Conservation (phyloP, 2,797 vertebrate species). For the Rhinella marina region DNA sequence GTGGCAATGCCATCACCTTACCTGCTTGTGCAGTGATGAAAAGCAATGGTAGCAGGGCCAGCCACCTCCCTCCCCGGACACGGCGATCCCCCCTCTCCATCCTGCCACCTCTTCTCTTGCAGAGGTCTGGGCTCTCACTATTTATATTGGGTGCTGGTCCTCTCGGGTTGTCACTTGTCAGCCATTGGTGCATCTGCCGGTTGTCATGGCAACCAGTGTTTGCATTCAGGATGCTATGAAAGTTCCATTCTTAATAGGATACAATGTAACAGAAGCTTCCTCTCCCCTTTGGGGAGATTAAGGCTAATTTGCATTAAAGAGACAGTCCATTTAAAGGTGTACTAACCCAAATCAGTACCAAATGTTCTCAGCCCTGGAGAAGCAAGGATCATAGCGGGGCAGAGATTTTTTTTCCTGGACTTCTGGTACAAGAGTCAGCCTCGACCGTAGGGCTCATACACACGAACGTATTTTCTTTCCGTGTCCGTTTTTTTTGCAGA, state of each 20-base stretch:
- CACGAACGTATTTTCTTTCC: too few species aligned
- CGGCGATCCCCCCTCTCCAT: conserved; percentile 17
- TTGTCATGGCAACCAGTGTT: conserved; percentile 44
- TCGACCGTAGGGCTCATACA: not conserved
- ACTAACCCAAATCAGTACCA: not conserved
- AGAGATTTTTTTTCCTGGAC: not conserved
- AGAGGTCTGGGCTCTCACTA: not conserved
- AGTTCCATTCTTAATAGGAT: conserved; percentile 23
- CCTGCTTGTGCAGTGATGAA: conserved; percentile 36
- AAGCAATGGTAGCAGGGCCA: not conserved
- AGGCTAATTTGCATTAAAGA: conserved; percentile 19
- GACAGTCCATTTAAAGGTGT: not conserved
- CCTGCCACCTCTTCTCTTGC: not conserved
- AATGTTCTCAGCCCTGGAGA: not conserved
- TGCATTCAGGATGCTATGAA: conserved; percentile 5
- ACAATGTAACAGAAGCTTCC: not conserved
- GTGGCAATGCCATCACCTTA: not conserved
- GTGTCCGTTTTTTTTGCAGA: too few species aligned
- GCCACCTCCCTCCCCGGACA: not conserved
- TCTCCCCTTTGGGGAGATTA: not conserved
- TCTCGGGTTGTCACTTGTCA: conserved; percentile 22
- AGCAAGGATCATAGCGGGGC: not conserved
- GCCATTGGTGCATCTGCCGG: conserved; percentile 40
- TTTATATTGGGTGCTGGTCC: conserved; percentile 38
- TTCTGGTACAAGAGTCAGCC: not conserved